phyloP scores from a whole-genome alignment of 1,140 invertebrate genomes.

The Physella acuta region DNA sequence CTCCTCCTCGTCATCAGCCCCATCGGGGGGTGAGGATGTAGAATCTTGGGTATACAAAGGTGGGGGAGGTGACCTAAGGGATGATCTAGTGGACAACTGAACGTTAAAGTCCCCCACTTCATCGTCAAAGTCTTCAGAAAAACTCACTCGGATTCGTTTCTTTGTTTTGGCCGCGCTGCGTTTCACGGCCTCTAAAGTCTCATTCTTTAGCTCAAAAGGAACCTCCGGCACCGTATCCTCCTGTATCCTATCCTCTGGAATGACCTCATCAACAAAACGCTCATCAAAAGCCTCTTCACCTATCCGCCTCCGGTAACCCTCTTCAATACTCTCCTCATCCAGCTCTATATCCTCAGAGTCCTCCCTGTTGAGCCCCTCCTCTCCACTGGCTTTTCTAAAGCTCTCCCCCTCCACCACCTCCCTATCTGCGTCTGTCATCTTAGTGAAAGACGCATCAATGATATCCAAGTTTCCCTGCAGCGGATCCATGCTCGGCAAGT shows the following conservation, averaged over 20 bases:
- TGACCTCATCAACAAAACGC: background rate
- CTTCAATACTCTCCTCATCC: background rate
- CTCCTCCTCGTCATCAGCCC: constrained; percentile 13
- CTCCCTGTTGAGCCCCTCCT: constrained; percentile 16
- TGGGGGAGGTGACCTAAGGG: constrained; percentile 14
- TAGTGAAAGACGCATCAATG: constrained; percentile 26
- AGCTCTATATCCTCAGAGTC: background rate
- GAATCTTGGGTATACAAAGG: background rate
- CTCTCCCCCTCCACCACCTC: constrained; percentile 45
- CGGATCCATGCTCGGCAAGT: constrained; percentile 48
- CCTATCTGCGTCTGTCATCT: constrained; percentile 35
- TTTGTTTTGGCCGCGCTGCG: constrained; percentile 13
- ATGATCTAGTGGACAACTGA: background rate
- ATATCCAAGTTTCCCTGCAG: constrained; percentile 47
- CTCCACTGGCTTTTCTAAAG: constrained; percentile 43
- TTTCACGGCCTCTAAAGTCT: background rate
- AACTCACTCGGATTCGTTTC: constrained; percentile 23
- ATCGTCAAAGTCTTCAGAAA: constrained; percentile 24
- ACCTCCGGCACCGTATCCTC: too few species aligned
- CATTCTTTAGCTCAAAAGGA: too few species aligned
- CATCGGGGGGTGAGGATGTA: background rate
- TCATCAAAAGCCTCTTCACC: constrained; percentile 3
- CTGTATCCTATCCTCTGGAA: too few species aligned
- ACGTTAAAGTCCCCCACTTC: constrained; percentile 13
- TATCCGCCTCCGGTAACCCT: constrained; percentile 15